Evolutionary conservation across 2,888 invertebrate species (phyloP).

Genomic region (Ephialtes manifestator): DNA sequence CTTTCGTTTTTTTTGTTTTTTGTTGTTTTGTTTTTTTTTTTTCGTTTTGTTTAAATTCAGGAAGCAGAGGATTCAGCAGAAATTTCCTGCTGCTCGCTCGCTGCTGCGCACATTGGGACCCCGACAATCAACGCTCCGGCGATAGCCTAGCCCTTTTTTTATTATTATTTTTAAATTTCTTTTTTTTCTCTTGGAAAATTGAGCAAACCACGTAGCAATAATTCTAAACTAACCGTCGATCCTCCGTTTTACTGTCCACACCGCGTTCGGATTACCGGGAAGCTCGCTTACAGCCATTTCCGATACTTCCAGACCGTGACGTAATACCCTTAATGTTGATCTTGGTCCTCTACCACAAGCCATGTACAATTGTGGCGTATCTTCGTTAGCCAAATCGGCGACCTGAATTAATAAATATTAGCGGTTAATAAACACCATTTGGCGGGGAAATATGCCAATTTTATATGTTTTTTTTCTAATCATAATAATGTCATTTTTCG

Average conservation of each 20-base stretch:
- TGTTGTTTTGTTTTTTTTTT: slow-evolving; percentile 18
- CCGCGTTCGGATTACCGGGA: slow-evolving; percentile 99
- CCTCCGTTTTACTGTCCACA: slow-evolving; percentile 99
- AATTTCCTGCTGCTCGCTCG: slow-evolving; percentile 63
- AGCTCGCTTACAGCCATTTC: slow-evolving; percentile 99
- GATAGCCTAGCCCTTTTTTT: slow-evolving; percentile 28
- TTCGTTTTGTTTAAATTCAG: slow-evolving; percentile 32
- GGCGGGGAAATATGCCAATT: not conserved
- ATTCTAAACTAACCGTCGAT: slow-evolving; percentile 94
- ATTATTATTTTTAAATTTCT: not conserved
- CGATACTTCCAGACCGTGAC: slow-evolving; percentile 99
- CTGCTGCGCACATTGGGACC: slow-evolving; percentile 64
- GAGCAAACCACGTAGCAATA: slow-evolving; percentile 45
- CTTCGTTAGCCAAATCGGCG: slow-evolving; percentile 98
- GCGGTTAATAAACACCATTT: not conserved
- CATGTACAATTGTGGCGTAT: slow-evolving; percentile 99
- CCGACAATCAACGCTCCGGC: slow-evolving; percentile 51
- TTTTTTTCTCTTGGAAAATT: slow-evolving; percentile 22
- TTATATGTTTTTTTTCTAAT: too few species aligned
- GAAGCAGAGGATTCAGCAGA: slow-evolving; percentile 38
- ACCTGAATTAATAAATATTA: slow-evolving; percentile 86
- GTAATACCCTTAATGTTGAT: slow-evolving; percentile 95
- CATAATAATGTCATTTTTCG: slow-evolving; percentile 77
- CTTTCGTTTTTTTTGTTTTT: slow-evolving; percentile 70
- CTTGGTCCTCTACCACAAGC: slow-evolving; percentile 98